Percentiles rank a stretch among this genome's conserved stretches.
Conservation (phyloP, 1,140 invertebrate species). For the Aphis gossypii region DNA sequence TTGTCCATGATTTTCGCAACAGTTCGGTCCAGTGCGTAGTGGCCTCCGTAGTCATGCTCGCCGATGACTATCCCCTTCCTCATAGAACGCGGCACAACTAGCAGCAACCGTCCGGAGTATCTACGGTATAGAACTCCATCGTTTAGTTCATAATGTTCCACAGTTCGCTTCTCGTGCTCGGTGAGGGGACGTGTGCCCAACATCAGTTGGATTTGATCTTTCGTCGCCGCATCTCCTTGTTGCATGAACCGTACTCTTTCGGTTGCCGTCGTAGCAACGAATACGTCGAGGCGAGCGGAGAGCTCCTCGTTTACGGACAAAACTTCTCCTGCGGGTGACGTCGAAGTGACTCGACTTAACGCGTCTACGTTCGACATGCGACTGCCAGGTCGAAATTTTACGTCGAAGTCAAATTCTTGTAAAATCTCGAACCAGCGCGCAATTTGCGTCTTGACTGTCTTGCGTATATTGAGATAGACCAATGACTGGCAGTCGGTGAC, state of each 20-base stretch:
- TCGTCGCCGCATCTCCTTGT: background rate
- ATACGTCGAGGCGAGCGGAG: background rate
- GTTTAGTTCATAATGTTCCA: background rate
- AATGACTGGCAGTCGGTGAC: background rate
- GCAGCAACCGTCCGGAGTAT: background rate
- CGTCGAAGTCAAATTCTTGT: slow-evolving; percentile 61
- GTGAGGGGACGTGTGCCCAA: background rate
- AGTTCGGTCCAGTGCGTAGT: background rate
- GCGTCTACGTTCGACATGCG: slow-evolving; percentile 64
- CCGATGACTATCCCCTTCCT: background rate
- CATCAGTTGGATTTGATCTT: background rate
- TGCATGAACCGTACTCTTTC: background rate
- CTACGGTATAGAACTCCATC: background rate
- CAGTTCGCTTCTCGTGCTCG: background rate
- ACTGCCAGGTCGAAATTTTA: slow-evolving; percentile 61
- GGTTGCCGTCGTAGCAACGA: background rate
- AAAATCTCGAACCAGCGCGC: slow-evolving; percentile 63
- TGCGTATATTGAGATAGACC: background rate
- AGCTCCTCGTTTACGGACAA: background rate
- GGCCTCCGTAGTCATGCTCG: background rate
- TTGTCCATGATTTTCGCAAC: background rate
- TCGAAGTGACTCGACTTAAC: slow-evolving; percentile 61
- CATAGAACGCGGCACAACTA: background rate
- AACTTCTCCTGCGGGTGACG: background rate
- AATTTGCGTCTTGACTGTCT: slow-evolving; percentile 61